Evolutionary conservation across 2,888 invertebrate genomes (phyloP).

Genomic region (Hartigia nigra): DNA sequence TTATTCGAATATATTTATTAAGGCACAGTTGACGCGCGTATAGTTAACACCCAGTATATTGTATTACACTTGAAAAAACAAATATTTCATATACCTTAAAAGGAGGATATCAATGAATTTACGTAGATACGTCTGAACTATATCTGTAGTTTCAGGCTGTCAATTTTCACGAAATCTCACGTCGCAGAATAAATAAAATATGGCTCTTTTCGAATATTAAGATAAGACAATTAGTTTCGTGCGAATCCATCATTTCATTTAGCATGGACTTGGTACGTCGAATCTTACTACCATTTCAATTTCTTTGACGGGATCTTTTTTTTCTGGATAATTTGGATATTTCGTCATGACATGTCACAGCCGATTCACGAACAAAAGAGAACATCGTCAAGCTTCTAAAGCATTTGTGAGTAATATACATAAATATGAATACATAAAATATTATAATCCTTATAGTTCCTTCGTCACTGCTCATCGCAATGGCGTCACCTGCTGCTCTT

Average conservation of each 20-base stretch:
- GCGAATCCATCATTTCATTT: neutral
- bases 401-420: neutral
- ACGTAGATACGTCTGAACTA: neutral
- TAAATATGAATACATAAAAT: neutral
- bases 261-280: neutral
- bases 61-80: neutral
- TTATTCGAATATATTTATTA: neutral
- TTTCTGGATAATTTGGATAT: neutral
- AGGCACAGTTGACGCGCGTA: neutral
- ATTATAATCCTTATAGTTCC: neutral
- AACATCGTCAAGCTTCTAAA: neutral
- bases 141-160: neutral
- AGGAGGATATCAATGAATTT: no score
- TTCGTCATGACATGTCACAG: neutral
- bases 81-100: no score
- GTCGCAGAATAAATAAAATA: neutral
- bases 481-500: neutral
- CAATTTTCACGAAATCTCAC: neutral
- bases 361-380: neutral
- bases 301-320: neutral
- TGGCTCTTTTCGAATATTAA: neutral
- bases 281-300: neutral
- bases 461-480: neutral
- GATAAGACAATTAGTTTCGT: neutral
- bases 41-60: neutral